A percentile compares a stretch with the other conserved stretches of the same genome.
phyloP scores from a whole-genome alignment of 1,140 invertebrate species.

The Arctopsyche grandis region DNA sequence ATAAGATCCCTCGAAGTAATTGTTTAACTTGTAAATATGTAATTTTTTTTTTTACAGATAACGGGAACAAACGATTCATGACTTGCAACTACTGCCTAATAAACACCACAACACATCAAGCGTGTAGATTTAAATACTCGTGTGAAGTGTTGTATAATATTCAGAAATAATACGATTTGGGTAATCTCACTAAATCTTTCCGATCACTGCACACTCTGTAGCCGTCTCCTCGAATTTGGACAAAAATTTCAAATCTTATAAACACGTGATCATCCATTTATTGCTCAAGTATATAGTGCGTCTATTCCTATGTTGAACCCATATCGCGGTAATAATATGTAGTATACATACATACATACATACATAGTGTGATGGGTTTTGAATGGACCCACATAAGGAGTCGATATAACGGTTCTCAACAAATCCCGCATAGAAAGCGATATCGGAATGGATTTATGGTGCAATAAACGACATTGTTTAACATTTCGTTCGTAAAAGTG shows the following conservation, averaged over 20 bases:
- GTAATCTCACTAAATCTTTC: no score
- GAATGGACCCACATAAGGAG: constrained; percentile 23
- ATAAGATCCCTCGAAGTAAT: background rate
- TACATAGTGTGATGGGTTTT: background rate
- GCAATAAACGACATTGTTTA: constrained; percentile 18
- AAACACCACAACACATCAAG: background rate
- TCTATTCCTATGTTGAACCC: no score
- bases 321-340: no score
- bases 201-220: no score
- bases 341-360: no score
- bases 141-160: no score
- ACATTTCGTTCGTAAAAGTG: background rate
- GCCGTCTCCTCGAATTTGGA: no score
- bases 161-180: no score
- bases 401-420: constrained; percentile 12
- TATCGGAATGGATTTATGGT: constrained; percentile 23
- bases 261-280: no score
- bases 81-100: background rate
- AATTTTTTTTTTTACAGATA: background rate
- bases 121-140: no score
- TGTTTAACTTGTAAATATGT: constrained; percentile 22
- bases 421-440: constrained; percentile 28
- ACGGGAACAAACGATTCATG: background rate
- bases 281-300: no score
- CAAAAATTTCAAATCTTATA: no score